Evolutionary conservation across 2,888 invertebrate genomes (phyloP), one percentile per base, ranked within the genome.

Genomic region (Fragum whitleyi): DNA sequence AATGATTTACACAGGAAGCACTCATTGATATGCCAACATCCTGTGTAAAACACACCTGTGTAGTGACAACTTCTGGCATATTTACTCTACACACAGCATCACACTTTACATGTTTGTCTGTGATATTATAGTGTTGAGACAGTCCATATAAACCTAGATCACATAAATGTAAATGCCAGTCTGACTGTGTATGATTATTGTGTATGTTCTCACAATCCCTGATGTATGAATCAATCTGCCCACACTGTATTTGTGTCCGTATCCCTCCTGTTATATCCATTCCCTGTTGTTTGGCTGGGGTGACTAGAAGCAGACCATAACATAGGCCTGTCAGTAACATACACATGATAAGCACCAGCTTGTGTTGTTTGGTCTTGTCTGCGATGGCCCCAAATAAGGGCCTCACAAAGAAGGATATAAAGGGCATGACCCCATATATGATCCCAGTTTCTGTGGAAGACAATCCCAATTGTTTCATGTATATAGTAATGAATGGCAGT

Each of bases 401-500:
- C 0, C 97, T 97, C 0, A 97, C 97, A 62, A 97, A 93, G 75
- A 97, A 95, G 2, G 97, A 96, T 23, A 97, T 95, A 88, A 97
- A 96, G 6, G 98, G 97, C 29, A 97, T 96, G 73, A 97, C 95
- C 59, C 96, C 96, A 74, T 97, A 97, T 89, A 98, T 96, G 76
- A 96, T 95, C 26, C 97, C 96, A 42, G 96, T 96, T 93, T 98
- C 97, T 72, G 96, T 95, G 83, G 96, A 94, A 72, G 96, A 96
- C 86, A 98, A 94, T 0, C 97, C 97, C 84, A 96, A 95, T 79
- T 95, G 95, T 83, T 95, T 94, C 96, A 97, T 96, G 94, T 97
- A 97, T 78, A 96, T 95, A 23, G 97, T 96, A 83, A 98, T 96
- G 94, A 97, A 96, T 9, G 97, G 96, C 90, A 97, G 96, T 84